Percentiles rank a stretch among this genome's conserved stretches.
Evolutionary conservation across 2,797 vertebrate genomes (phyloP).

Genomic region (Ptychadena robeensis): DNA sequence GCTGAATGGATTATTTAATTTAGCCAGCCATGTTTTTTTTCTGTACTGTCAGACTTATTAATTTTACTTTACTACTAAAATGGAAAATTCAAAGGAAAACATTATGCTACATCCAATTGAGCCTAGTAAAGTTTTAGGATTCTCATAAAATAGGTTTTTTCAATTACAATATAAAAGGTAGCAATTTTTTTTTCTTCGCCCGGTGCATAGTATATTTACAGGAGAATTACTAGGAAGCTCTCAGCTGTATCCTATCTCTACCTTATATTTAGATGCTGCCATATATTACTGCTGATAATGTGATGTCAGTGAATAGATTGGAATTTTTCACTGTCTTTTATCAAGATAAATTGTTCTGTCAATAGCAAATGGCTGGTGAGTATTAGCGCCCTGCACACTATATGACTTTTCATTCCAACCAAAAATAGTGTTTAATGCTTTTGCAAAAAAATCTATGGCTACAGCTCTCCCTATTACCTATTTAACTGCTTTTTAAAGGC

Average conservation of each 20-base stretch:
- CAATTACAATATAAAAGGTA: constrained; percentile 77
- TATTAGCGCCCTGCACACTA: constrained; percentile 81
- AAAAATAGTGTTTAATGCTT: constrained; percentile 91
- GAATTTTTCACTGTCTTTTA: constrained; percentile 94
- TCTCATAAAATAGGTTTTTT: constrained; percentile 83
- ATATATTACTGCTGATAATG: constrained; percentile 92
- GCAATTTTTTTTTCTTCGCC: constrained; percentile 75
- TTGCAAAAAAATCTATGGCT: constrained; percentile 84
- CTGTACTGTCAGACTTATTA: constrained; percentile 70
- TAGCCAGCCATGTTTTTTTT: constrained; percentile 50
- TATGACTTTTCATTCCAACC: constrained; percentile 85
- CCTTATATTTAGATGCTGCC: constrained; percentile 89
- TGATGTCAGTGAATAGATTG: constrained; percentile 91
- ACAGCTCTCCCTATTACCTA: constrained; percentile 88
- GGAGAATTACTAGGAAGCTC: constrained; percentile 76
- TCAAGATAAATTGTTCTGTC: constrained; percentile 96
- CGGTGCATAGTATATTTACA: constrained; percentile 77
- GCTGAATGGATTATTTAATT: constrained; percentile 33
- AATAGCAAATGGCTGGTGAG: constrained; percentile 88
- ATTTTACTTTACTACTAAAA: constrained; percentile 68
- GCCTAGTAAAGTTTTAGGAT: constrained; percentile 78
- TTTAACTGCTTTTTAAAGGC: constrained; percentile 95
- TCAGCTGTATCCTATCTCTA: constrained; percentile 77
- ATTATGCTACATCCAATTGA: constrained; percentile 81
- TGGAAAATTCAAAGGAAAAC: constrained; percentile 78